phyloP scores from a whole-genome alignment of 2,113 vertebrate species.

The Bubo scandiacus region DNA sequence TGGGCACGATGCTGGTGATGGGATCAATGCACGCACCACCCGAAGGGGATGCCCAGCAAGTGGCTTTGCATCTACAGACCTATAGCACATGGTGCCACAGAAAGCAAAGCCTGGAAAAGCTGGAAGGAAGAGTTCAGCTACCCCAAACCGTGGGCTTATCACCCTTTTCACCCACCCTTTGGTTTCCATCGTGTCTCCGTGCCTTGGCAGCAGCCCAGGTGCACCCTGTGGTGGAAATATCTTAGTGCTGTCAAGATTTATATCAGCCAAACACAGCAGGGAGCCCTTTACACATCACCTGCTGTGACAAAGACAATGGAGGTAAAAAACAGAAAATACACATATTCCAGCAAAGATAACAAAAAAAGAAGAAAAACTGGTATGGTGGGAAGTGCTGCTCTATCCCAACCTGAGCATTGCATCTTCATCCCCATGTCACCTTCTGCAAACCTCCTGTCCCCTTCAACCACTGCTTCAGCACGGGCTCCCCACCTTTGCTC shows the following conservation, averaged over 20 bases:
- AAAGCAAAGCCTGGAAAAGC: background rate
- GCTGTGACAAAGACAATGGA: background rate
- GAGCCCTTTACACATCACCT: background rate
- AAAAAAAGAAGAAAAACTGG: background rate
- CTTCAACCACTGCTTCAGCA: too few species aligned
- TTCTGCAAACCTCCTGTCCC: background rate
- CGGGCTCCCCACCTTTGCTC: background rate
- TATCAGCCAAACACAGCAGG: background rate
- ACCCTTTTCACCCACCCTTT: background rate
- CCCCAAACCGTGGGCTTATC: background rate
- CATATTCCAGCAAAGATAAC: background rate
- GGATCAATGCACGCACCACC: rapidly evolving
- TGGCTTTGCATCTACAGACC: background rate
- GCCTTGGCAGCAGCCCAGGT: background rate
- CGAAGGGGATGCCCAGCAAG: background rate
- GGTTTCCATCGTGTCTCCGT: rapidly evolving
- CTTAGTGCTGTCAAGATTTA: background rate
- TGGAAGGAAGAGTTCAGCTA: background rate
- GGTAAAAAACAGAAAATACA: background rate
- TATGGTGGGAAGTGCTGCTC: background rate
- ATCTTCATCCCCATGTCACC: background rate
- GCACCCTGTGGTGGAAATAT: too few species aligned
- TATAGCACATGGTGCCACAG: rapidly evolving
- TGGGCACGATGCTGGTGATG: background rate
- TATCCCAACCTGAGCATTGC: rapidly evolving